A percentile compares a stretch with the other conserved stretches of the same genome.
Conservation (phyloP, 2,797 vertebrate species). For the Hypotaenidia okinawae region DNA sequence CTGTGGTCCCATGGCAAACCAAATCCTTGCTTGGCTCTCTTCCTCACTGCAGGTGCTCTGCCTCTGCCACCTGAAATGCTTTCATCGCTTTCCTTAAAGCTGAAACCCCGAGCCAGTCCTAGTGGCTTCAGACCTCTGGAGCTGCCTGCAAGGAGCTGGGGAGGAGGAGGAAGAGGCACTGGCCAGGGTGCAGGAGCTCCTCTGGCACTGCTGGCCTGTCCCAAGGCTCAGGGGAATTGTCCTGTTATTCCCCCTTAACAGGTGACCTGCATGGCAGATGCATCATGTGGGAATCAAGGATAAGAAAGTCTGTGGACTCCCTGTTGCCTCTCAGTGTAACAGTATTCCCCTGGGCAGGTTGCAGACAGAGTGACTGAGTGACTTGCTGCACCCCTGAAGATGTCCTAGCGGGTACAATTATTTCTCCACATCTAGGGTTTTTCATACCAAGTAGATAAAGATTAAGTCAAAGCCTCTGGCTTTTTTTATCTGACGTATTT, state of each 20-base stretch:
- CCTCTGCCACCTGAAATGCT: background rate
- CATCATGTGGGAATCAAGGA: background rate
- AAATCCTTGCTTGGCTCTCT: background rate
- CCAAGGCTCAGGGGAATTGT: background rate
- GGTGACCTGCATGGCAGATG: background rate
- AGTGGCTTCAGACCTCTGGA: background rate
- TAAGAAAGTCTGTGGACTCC: background rate
- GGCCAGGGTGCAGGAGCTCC: background rate
- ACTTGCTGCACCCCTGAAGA: background rate
- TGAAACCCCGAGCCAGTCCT: background rate
- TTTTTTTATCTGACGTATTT: background rate
- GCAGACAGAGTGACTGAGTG: background rate
- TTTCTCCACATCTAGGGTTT: background rate
- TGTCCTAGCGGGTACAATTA: background rate
- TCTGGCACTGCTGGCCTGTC: background rate
- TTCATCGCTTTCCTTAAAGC: background rate
- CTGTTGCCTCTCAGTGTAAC: background rate
- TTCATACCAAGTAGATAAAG: background rate
- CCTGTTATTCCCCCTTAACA: background rate
- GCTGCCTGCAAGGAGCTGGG: background rate
- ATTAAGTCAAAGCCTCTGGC: background rate
- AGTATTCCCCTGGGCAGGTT: background rate
- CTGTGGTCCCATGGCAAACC: background rate
- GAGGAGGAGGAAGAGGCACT: background rate
- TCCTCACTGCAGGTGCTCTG: background rate